A percentile compares a stretch with the other conserved stretches of the same genome.
phyloP scores from a whole-genome alignment of 1,140 invertebrate genomes.

The fruit fly (Drosophila melanogaster) region Release_6_plus_ISO1_MT NT_033779.5:10228501-10229000 shows the following conservation, averaged over 20 bases:
- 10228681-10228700: constrained; percentile 82
- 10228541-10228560: constrained; percentile 83
- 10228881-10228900: constrained; percentile 85
- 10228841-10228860: constrained; percentile 85
- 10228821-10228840: constrained; percentile 87
- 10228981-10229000: constrained; percentile 60
- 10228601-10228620: constrained; percentile 75
- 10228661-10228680: constrained; percentile 85
- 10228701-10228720: constrained; percentile 84
- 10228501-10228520: constrained; percentile 80
- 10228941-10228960: constrained; percentile 53
- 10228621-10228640: constrained; percentile 85
- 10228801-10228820: constrained; percentile 85
- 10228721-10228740: constrained; percentile 84
- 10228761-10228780: constrained; percentile 86
- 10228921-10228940: constrained; percentile 51
- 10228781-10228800: constrained; percentile 85
- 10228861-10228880: constrained; percentile 85
- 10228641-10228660: constrained; percentile 75
- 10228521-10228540: constrained; percentile 85
- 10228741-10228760: constrained; percentile 86
- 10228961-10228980: constrained; percentile 41
- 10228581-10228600: constrained; percentile 64
- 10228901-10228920: constrained; percentile 61
- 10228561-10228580: constrained; percentile 78